These are phyloP conservation scores for Bostrychus sinensis DNA, from an alignment of 2,113 vertebrate genomes.

Conservation along the genomic window DNA sequence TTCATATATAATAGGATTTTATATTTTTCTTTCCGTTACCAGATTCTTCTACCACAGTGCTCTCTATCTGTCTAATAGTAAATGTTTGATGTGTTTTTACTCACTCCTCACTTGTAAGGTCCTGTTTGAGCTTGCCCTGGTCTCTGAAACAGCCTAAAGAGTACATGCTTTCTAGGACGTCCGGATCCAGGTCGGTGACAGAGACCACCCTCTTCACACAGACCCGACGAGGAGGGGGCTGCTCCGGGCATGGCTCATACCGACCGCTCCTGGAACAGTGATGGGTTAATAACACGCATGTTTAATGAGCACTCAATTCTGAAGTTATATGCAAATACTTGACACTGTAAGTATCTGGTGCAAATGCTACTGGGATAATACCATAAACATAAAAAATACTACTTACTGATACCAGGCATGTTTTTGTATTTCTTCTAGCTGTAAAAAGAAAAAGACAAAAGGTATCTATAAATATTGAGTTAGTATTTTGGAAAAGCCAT, in stretches of 20 bases:
- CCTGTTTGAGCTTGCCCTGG: conserved; percentile 86
- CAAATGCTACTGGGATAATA: neutral
- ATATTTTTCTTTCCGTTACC: neutral
- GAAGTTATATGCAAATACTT: too few species aligned
- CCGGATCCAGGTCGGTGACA: conserved; percentile 89
- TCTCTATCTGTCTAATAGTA: neutral
- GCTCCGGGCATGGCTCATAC: conserved; percentile 86
- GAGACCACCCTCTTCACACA: conserved; percentile 84
- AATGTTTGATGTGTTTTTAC: conserved; percentile 21
- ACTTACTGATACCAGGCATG: conserved; percentile 95
- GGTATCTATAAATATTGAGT: conserved; percentile 41
- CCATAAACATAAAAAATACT: conserved; percentile 28
- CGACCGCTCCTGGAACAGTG: conserved; percentile 80
- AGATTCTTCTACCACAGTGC: neutral
- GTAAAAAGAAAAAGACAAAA: conserved; percentile 70
- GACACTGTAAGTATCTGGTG: too few species aligned
- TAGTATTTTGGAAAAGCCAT: neutral
- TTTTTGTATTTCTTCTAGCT: conserved; percentile 94
- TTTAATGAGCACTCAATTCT: too few species aligned
- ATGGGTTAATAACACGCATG: too few species aligned
- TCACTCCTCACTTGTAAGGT: conserved; percentile 90
- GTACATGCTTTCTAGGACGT: conserved; percentile 91
- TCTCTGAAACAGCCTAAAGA: conserved; percentile 92
- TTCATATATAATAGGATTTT: neutral
- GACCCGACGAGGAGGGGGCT: conserved; percentile 85